Evolutionary conservation across 2,797 vertebrate genomes (phyloP), one percentile per base, ranked within the genome.

Genomic region (Enoplosus armatus): DNA sequence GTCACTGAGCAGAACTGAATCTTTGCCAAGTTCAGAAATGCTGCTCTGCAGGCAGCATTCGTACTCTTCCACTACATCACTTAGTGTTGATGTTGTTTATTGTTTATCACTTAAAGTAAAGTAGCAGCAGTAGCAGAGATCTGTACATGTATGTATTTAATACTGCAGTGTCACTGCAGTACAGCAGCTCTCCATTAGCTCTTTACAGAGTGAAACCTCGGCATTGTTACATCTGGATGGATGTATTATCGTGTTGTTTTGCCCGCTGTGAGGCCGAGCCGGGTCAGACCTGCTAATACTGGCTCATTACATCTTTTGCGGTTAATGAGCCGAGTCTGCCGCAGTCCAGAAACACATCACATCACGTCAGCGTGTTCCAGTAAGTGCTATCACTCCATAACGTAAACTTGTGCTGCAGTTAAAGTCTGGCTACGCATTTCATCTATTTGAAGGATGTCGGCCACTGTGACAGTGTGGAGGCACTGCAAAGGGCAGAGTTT

Each of bases 251-350:
- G 45, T 39, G 56, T 41, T 51, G 29, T 58, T n/a, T 31, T 27
- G n/a, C 39, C 51, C 22, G 58, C n/a, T 71, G 55, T 6, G 41
- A 70, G 48, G 24, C 33, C 0, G 14, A 62, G 18, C 43, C 55
- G 0, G 68, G 18, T 69, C 77, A 45, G 31, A 72, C 60, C 77
- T 55, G 54, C 59, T 53, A n/a, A 64, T 5, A 18, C 54, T 5
- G 72, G 24, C 76, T 81, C 66, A 61, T 86, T 89, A 53, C 58
- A 16, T 72, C 53, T 66, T 75, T 48, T 64, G 47, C 66, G 59
- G 54, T 43, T 83, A 90, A 87, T 86, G 84, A 74, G 70, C 14
- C 72, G 4, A 58, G 27, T 64, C 75, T 45, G 72, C 54, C 53
- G 58, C 78, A 50, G 59, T 47, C 45, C 61, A 53, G 24, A 61